phyloP scores from a whole-genome alignment of 2,113 vertebrate species.

The Isichthys henryi region DNA sequence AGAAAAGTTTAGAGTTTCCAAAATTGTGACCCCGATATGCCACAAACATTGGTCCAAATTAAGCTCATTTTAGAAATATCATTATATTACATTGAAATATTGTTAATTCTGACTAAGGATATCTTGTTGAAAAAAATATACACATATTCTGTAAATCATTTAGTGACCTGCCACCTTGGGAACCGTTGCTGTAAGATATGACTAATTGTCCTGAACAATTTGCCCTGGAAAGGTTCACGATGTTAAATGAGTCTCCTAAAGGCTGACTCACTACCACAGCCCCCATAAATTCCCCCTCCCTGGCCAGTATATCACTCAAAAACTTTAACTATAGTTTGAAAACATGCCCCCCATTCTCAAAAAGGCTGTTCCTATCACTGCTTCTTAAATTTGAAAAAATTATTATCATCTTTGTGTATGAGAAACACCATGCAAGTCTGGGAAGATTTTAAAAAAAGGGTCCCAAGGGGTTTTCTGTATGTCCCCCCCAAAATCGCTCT shows the following conservation, averaged over 20 bases:
- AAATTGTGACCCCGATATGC: no score
- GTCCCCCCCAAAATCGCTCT: not conserved
- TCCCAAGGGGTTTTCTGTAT: not conserved
- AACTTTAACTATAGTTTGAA: not conserved
- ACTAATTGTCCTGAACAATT: not conserved
- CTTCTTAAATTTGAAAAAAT: not conserved
- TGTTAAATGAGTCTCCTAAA: not conserved
- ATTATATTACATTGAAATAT: not conserved
- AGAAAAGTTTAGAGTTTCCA: not conserved
- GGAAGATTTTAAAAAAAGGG: not conserved
- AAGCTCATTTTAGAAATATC: not conserved
- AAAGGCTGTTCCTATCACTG: not conserved
- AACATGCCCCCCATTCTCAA: not conserved
- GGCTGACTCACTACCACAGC: not conserved
- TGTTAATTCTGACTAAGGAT: not conserved
- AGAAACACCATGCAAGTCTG: not conserved
- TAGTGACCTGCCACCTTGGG: not conserved
- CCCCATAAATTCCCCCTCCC: not conserved
- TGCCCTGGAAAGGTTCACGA: not conserved
- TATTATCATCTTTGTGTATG: not conserved
- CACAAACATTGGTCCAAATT: not conserved
- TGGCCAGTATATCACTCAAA: not conserved
- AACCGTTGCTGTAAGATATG: not conserved
- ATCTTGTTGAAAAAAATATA: not conserved
- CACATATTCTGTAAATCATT: not conserved